Evolutionary conservation across 2,888 invertebrate genomes (phyloP).

Genomic region (Macaria notata): DNA sequence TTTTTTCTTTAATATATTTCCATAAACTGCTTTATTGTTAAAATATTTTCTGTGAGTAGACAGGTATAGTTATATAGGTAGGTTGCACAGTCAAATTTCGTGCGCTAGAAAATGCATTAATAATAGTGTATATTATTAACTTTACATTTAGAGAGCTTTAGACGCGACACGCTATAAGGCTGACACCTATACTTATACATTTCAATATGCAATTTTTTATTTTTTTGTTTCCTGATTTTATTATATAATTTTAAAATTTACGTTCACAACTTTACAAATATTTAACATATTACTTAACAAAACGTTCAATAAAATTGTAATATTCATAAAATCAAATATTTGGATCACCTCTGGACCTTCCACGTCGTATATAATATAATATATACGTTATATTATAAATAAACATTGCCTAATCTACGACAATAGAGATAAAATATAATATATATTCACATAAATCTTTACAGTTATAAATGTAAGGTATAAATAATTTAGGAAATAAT

Average conservation of each 20-base stretch:
- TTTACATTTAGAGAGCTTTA: conserved; percentile 63
- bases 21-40: conserved; percentile 54
- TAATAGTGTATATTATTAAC: conserved; percentile 38
- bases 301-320: conserved; percentile 61
- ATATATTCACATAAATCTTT: conserved; percentile 39
- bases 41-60: conserved; percentile 49
- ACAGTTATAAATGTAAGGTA: conserved; percentile 51
- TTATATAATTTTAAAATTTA: conserved; percentile 37
- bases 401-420: conserved; percentile 66
- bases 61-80: conserved; percentile 41
- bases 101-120: conserved; percentile 59
- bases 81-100: conserved; percentile 51
- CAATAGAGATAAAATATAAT: conserved; percentile 67
- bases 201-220: conserved; percentile 53
- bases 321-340: conserved; percentile 67
- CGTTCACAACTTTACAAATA: conserved; percentile 40
- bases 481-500: conserved; percentile 75
- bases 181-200: conserved; percentile 33
- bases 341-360: conserved; percentile 76
- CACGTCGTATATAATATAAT: conserved; percentile 33
- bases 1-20: conserved; percentile 40
- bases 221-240: conserved; percentile 37
- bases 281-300: conserved; percentile 47
- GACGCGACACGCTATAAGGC: conserved; percentile 42
- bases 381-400: conserved; percentile 59